Conservation (phyloP, 2,113 vertebrate genomes). For the Hirundichthys speculiger region DNA sequence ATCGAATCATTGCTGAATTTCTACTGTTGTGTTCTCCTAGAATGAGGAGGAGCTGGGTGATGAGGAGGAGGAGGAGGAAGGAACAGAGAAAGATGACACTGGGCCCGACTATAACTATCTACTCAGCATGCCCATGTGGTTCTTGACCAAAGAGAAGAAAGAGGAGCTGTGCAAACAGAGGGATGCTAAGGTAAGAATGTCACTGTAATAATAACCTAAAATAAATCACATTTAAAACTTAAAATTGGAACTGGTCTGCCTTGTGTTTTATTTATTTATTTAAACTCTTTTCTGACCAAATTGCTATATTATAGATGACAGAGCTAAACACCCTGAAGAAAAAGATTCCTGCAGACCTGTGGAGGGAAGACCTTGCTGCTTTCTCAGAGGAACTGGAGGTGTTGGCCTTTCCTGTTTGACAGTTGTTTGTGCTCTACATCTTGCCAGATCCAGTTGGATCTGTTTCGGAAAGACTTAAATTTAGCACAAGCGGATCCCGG, state of each 20-base stretch:
- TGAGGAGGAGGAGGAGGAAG: conserved; percentile 69
- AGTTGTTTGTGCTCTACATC: not conserved
- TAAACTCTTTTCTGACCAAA: not conserved
- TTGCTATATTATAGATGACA: conserved; percentile 52
- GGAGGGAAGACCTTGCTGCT: conserved; percentile 90
- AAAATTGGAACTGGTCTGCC: too few relatives aligned
- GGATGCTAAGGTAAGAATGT: conserved; percentile 84
- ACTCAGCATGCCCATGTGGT: conserved; percentile 98
- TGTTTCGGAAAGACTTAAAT: too few relatives aligned
- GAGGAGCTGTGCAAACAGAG: conserved; percentile 94
- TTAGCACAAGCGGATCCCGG: not conserved
- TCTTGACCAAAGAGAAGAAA: conserved; percentile 95
- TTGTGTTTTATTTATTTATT: too few relatives aligned
- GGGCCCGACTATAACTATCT: conserved; percentile 96
- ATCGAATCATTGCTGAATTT: not conserved
- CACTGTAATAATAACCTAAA: not conserved
- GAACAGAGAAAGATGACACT: conserved; percentile 69
- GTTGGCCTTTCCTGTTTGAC: not conserved
- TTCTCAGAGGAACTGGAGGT: conserved; percentile 92
- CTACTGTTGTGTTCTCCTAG: conserved; percentile 8
- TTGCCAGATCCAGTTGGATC: not conserved
- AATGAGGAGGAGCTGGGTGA: conserved; percentile 41
- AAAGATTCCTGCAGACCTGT: conserved; percentile 87
- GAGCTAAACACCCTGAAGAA: conserved; percentile 87
- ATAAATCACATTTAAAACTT: not conserved